phyloP scores from a whole-genome alignment of 1,140 invertebrate species.

The Tetraneura akinire region DNA sequence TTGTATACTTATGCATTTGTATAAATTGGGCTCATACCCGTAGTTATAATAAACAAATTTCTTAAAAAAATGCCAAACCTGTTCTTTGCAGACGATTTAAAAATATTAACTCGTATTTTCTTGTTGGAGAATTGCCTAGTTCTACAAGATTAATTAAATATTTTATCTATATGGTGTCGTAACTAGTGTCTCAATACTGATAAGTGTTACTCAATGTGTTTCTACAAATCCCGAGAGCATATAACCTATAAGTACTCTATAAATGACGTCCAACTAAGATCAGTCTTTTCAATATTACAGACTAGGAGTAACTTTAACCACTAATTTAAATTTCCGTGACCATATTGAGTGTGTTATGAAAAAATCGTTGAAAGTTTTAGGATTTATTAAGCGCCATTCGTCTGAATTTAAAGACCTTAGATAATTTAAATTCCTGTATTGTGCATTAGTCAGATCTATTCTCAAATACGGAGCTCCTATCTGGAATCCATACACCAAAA shows the following conservation, averaged over 20 bases:
- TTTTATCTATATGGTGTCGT: no score
- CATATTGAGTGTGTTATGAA: no score
- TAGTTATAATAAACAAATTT: no score
- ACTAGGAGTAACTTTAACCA: no score
- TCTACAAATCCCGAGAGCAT: neutral
- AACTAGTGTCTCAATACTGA: neutral
- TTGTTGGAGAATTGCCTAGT: neutral
- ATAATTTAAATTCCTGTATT: neutral
- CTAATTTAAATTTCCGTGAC: no score
- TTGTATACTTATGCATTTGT: no score
- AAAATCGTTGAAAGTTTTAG: no score
- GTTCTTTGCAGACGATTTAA: conserved; percentile 2
- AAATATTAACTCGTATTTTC: neutral
- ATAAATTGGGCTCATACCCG: no score
- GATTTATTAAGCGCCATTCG: no score
- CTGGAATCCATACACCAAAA: neutral
- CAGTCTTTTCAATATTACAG: neutral
- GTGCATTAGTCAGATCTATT: neutral
- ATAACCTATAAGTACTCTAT: neutral
- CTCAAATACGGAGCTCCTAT: no score
- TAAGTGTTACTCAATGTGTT: neutral
- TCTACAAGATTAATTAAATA: neutral
- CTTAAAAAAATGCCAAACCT: no score
- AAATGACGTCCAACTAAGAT: neutral
- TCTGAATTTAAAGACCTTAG: no score